A percentile compares a stretch with the other conserved stretches of the same genome.
phyloP scores from a whole-genome alignment of 1,140 invertebrate genomes.

The Diabrotica virgifera region DNA sequence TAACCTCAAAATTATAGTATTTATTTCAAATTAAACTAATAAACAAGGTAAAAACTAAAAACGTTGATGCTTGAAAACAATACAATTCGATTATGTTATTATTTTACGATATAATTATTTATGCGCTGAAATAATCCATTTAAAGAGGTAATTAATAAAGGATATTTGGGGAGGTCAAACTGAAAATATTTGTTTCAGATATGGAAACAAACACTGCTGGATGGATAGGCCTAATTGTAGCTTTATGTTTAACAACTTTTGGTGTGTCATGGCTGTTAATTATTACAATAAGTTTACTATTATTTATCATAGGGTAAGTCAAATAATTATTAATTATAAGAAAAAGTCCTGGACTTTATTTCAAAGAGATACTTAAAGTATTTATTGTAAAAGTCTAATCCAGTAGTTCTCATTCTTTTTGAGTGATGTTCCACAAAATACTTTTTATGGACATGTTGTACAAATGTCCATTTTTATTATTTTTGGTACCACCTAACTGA shows the following conservation, averaged over 20 bases:
- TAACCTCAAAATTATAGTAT: not conserved
- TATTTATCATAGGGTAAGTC: conserved; percentile 42
- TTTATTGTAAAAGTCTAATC: conserved; percentile 1
- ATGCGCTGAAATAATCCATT: not conserved
- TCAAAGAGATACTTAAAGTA: not conserved
- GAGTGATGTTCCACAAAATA: no score
- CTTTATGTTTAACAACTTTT: conserved; percentile 39
- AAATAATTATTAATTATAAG: not conserved
- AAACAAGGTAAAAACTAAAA: not conserved
- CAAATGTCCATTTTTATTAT: no score
- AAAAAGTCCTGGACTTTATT: not conserved
- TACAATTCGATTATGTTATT: not conserved
- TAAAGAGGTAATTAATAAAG: not conserved
- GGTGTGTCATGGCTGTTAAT: conserved; percentile 39
- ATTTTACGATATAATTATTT: not conserved
- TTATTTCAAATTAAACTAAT: not conserved
- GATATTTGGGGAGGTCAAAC: not conserved
- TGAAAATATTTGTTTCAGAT: conserved; percentile 1
- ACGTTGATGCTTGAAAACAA: not conserved
- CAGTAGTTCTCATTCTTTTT: no score
- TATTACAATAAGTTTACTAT: conserved; percentile 29
- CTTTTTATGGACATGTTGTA: no score
- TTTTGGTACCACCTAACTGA: no score
- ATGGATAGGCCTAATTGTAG: conserved; percentile 40
- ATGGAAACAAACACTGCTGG: conserved; percentile 28